phyloP scores from a whole-genome alignment of 1,140 invertebrate species.

The Penaeus vannamei region DNA sequence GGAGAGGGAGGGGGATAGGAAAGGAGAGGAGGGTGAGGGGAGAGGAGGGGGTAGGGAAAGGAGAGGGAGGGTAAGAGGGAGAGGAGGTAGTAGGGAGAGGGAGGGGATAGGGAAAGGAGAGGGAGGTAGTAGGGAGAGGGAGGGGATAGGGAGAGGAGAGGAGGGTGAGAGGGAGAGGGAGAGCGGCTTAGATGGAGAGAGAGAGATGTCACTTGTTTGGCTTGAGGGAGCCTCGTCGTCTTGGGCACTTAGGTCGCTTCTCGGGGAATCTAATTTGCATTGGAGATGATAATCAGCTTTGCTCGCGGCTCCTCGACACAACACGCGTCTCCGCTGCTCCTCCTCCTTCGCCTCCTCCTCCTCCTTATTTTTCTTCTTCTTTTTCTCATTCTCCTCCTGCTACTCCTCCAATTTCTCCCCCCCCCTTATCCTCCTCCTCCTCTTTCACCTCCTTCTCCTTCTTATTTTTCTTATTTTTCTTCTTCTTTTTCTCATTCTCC shows the following conservation, averaged over 20 bases:
- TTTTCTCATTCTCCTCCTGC: too few relatives aligned
- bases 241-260: slow-evolving; percentile 63
- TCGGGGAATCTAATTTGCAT: slow-evolving; percentile 64
- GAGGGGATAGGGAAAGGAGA: not conserved
- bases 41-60: too few relatives aligned
- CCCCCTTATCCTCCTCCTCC: too few relatives aligned
- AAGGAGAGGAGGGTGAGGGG: too few relatives aligned
- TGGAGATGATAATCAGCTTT: slow-evolving; percentile 65
- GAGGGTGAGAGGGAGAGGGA: not conserved
- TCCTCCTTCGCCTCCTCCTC: slow-evolving; percentile 22
- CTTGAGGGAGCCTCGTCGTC: slow-evolving; percentile 49
- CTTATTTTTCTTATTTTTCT: too few relatives aligned
- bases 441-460: too few relatives aligned
- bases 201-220: slow-evolving; percentile 55
- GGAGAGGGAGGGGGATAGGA: too few relatives aligned
- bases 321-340: not conserved
- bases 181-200: slow-evolving; percentile 37
- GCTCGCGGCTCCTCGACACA: slow-evolving; percentile 26
- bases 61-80: too few relatives aligned
- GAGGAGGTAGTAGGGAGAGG: not conserved
- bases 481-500: too few relatives aligned
- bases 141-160: not conserved
- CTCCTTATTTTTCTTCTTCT: not conserved
- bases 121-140: not conserved
- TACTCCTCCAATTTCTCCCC: too few relatives aligned